phyloP scores from a whole-genome alignment of 2,888 invertebrate genomes.

The Dendrolimus houi region DNA sequence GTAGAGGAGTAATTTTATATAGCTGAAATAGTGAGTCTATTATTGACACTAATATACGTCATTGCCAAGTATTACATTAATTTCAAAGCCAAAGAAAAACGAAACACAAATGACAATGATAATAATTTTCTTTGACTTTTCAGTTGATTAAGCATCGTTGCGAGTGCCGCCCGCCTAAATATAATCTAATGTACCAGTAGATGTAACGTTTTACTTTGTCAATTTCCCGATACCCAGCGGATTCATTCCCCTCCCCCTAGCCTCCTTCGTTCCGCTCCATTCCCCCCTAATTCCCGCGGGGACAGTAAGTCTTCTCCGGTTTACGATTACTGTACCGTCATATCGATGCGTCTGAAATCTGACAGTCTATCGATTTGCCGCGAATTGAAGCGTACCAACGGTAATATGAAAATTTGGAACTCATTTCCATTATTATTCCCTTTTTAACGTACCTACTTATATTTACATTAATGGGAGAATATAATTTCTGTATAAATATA shows the following conservation, averaged over 20 bases:
- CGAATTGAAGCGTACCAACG: constrained; percentile 10
- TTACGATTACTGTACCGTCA: constrained; percentile 20
- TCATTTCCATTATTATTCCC: constrained; percentile 1
- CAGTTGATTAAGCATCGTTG: not conserved
- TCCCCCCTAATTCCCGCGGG: constrained; percentile 11
- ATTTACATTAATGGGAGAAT: too few species aligned
- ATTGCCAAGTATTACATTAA: too few species aligned
- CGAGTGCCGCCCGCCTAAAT: not conserved
- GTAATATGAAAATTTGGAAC: constrained; percentile 6
- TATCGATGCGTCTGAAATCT: constrained; percentile 6
- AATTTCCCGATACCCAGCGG: constrained; percentile 15
- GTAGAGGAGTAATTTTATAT: too few species aligned
- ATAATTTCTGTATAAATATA: too few species aligned
- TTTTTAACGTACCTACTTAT: too few species aligned
- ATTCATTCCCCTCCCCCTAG: not conserved
- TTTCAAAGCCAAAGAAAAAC: too few species aligned
- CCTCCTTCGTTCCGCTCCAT: not conserved
- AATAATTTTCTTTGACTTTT: not conserved
- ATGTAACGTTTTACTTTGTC: constrained; percentile 18
- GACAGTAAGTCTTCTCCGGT: constrained; percentile 10
- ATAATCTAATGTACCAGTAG: constrained; percentile 6
- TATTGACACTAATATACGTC: too few species aligned
- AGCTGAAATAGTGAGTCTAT: too few species aligned
- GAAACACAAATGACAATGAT: too few species aligned
- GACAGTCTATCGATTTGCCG: constrained; percentile 6